Conservation (phyloP, 2,888 invertebrate species). For the Pomacea canaliculata region DNA sequence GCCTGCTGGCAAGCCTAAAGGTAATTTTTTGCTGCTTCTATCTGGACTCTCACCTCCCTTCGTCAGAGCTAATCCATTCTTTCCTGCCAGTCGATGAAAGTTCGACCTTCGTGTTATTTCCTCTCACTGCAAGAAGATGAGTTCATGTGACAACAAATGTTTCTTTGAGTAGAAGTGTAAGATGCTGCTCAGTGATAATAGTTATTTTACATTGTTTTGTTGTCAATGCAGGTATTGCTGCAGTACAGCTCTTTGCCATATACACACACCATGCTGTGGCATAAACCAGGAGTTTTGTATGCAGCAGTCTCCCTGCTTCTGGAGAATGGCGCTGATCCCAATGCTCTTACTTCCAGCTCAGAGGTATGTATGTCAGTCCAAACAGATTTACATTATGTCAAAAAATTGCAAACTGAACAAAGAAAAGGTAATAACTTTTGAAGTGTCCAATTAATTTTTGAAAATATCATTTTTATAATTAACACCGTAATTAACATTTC, state of each 20-base stretch:
- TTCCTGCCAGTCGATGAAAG: too few species aligned
- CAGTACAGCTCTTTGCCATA: slow-evolving; percentile 10
- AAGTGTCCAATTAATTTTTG: too few species aligned
- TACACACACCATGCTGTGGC: neutral
- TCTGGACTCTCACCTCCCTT: too few species aligned
- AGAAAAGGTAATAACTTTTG: neutral
- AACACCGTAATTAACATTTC: neutral
- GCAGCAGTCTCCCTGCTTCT: slow-evolving; percentile 15
- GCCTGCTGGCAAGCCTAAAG: too few species aligned
- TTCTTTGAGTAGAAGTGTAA: too few species aligned
- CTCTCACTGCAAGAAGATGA: too few species aligned
- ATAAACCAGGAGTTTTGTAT: slow-evolving; percentile 15
- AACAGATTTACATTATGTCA: neutral
- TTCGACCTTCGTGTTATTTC: too few species aligned
- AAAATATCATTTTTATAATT: neutral
- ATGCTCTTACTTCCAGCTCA: neutral
- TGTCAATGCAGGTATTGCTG: slow-evolving; percentile 6
- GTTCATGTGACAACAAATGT: too few species aligned
- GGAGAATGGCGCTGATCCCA: slow-evolving; percentile 13
- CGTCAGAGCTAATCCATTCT: too few species aligned
- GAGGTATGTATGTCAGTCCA: neutral
- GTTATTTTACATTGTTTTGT: neutral
- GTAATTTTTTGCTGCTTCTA: too few species aligned
- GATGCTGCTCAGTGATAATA: too few species aligned
- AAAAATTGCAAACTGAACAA: neutral